Evolutionary conservation across 2,113 vertebrate species (phyloP).

Genomic region (Stegostoma tigrinum): DNA sequence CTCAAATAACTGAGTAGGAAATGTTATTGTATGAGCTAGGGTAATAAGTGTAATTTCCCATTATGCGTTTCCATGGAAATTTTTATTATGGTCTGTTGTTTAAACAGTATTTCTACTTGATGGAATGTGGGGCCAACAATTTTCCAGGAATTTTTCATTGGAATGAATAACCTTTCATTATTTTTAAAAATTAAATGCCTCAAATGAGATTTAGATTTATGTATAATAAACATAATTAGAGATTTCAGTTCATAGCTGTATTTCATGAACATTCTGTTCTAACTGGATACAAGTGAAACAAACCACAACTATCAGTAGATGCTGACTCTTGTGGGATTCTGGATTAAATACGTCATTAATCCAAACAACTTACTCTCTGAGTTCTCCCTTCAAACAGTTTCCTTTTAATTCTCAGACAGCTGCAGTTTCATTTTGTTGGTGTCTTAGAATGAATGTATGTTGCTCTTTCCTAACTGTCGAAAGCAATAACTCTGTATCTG

Average conservation of each 20-base stretch:
- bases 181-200: background rate
- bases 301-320: background rate
- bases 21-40: background rate
- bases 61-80: background rate
- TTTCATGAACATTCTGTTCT: background rate
- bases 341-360: conserved; percentile 9
- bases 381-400: background rate
- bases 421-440: background rate
- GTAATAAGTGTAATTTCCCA: background rate
- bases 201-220: background rate
- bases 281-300: background rate
- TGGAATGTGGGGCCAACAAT: background rate
- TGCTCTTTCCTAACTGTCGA: background rate
- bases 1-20: background rate
- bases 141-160: background rate
- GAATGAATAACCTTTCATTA: background rate
- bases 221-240: background rate
- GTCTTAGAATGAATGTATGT: background rate
- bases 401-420: background rate
- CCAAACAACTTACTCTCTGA: background rate
- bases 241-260: background rate
- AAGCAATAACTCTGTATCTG: too few species aligned
- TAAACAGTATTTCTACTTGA: background rate
- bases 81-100: background rate
- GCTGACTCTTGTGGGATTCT: conserved; percentile 12